phyloP scores from a whole-genome alignment of 2,113 vertebrate species.

The Eleginops maclovinus region DNA sequence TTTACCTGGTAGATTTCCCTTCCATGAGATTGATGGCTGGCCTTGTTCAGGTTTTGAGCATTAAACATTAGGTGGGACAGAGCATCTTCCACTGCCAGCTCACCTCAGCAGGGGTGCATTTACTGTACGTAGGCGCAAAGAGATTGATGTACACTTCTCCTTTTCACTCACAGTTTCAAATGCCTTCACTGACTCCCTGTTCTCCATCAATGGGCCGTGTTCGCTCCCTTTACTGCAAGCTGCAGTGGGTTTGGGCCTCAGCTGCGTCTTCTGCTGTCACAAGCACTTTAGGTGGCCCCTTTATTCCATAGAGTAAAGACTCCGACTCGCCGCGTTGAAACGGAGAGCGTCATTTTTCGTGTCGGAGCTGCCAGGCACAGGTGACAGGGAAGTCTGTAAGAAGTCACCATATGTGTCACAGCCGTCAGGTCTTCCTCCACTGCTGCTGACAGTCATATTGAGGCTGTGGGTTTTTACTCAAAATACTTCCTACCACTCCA shows the following conservation, averaged over 20 bases:
- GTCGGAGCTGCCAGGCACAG: constrained; percentile 25
- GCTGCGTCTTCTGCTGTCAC: constrained; percentile 59
- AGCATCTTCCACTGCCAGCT: constrained; percentile 45
- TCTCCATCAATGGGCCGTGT: constrained; percentile 24
- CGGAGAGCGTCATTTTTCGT: constrained; percentile 26
- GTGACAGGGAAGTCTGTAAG: constrained; percentile 34
- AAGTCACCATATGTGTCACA: constrained; percentile 29
- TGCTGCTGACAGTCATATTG: background rate
- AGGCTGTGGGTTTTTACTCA: background rate
- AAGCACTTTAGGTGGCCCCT: constrained; percentile 49
- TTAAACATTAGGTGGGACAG: constrained; percentile 37
- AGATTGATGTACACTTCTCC: constrained; percentile 36
- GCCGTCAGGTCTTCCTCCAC: constrained; percentile 13
- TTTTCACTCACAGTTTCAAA: constrained; percentile 37
- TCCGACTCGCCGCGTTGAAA: constrained; percentile 42
- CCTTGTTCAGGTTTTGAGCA: constrained; percentile 31
- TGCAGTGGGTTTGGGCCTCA: constrained; percentile 26
- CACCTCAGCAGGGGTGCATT: constrained; percentile 32
- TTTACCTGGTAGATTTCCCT: constrained; percentile 31
- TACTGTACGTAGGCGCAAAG: constrained; percentile 25
- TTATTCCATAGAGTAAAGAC: constrained; percentile 39
- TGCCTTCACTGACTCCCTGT: constrained; percentile 43
- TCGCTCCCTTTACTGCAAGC: constrained; percentile 6
- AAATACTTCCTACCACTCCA: no score
- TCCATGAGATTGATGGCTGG: constrained; percentile 57